Evolutionary conservation across 2,113 vertebrate species (phyloP).

Genomic region (Emydura subglobosa): DNA sequence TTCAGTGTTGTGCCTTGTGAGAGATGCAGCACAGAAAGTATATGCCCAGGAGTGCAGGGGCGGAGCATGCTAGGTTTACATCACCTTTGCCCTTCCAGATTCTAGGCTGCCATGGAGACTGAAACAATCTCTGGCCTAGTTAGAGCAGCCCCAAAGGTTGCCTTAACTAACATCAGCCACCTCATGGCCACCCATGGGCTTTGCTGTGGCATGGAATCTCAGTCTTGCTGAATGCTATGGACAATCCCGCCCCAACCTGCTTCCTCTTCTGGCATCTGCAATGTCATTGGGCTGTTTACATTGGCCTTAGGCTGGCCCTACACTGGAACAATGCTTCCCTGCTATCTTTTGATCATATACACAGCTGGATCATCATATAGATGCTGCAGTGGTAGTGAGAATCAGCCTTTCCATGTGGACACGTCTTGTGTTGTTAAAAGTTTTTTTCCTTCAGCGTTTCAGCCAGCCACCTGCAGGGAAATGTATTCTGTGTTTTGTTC

Average conservation of each 20-base stretch:
- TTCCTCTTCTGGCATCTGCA: not conserved
- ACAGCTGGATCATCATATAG: accelerated
- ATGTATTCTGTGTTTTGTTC: not conserved
- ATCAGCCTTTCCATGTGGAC: accelerated
- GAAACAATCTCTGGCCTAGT: not conserved
- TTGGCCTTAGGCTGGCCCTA: not conserved
- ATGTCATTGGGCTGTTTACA: accelerated
- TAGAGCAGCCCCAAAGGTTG: not conserved
- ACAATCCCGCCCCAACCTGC: accelerated
- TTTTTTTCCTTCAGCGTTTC: not conserved
- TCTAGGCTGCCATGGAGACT: not conserved
- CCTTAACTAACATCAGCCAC: not conserved
- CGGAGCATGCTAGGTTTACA: too few relatives aligned
- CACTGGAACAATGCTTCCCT: not conserved
- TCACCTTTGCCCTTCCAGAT: not conserved
- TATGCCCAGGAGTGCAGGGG: too few relatives aligned
- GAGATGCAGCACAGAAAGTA: too few relatives aligned
- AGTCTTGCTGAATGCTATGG: not conserved
- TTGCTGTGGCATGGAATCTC: not conserved
- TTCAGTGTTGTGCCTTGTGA: not conserved
- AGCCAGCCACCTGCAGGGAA: not conserved
- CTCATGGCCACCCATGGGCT: not conserved
- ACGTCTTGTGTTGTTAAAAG: not conserved
- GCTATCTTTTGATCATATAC: accelerated
- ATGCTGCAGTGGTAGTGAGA: not conserved